Conservation (phyloP, 23 tunicate species). For the Aplidium turbinatum region DNA sequence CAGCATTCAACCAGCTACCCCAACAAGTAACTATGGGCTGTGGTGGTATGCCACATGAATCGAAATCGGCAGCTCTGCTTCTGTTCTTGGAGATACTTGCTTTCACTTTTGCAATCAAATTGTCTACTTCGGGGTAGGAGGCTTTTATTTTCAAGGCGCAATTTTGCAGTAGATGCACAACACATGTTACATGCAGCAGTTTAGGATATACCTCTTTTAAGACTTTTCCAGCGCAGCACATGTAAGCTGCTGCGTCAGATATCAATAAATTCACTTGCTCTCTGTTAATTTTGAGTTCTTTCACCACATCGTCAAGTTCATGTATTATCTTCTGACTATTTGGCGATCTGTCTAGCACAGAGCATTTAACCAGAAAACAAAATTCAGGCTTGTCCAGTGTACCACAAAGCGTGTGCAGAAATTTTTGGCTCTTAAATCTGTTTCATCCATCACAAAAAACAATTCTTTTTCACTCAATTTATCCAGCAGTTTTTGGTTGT, state of each 20-base stretch:
- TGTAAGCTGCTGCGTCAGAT: slow-evolving; percentile 38
- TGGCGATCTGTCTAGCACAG: slow-evolving; percentile 22
- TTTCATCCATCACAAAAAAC: slow-evolving; percentile 19
- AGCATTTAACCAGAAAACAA: slow-evolving; percentile 33
- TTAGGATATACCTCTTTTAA: slow-evolving; percentile 20
- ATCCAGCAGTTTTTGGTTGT: slow-evolving; percentile 7
- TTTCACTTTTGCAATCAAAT: slow-evolving; percentile 29
- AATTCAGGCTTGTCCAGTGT: slow-evolving; percentile 24
- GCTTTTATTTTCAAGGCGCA: slow-evolving; percentile 21
- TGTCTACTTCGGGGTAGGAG: slow-evolving; percentile 21
- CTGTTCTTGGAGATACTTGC: slow-evolving; percentile 27
- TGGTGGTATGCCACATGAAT: slow-evolving; percentile 17
- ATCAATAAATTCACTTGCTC: slow-evolving; percentile 25
- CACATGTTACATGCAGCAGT: slow-evolving; percentile 25
- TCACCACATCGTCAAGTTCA: slow-evolving; percentile 36
- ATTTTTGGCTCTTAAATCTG: slow-evolving; percentile 23
- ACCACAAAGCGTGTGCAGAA: slow-evolving; percentile 34
- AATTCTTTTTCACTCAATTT: too few species aligned
- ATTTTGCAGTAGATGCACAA: slow-evolving; percentile 13
- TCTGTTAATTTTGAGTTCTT: not conserved
- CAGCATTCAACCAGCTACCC: slow-evolving; percentile 33
- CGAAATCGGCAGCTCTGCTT: slow-evolving; percentile 38
- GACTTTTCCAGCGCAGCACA: slow-evolving; percentile 25
- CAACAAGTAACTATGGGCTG: slow-evolving; percentile 34
- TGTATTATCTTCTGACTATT: slow-evolving; percentile 23